phyloP scores from a whole-genome alignment of 2,797 vertebrate species.

The Myripristis murdjan region DNA sequence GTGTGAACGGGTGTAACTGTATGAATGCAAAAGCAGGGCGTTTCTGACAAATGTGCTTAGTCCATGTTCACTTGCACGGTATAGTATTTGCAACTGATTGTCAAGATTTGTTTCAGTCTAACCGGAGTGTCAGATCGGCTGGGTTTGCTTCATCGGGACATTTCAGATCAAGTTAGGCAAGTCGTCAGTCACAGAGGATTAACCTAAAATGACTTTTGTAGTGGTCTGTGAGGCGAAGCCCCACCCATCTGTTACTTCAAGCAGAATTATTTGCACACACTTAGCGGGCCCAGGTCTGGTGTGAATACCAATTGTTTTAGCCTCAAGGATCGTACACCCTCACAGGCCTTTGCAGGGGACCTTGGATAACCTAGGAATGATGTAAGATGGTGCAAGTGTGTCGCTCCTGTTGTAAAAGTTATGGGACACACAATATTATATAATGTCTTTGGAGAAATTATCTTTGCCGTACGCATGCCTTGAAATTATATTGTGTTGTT shows the following conservation, averaged over 20 bases:
- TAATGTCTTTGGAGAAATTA: neutral
- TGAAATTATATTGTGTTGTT: no score
- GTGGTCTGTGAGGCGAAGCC: constrained; percentile 22
- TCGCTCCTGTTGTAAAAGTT: constrained; percentile 45
- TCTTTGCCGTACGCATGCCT: no score
- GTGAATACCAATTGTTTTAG: constrained; percentile 58
- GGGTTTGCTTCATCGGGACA: constrained; percentile 3
- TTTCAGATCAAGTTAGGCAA: neutral
- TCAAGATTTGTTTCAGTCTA: constrained; percentile 2
- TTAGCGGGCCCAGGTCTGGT: constrained; percentile 26
- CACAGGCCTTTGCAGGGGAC: constrained; percentile 49
- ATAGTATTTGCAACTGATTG: neutral
- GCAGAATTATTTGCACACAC: constrained; percentile 24
- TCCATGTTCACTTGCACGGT: neutral
- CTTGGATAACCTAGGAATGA: constrained; percentile 53
- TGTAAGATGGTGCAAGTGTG: constrained; percentile 64
- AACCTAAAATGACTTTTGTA: constrained; percentile 32
- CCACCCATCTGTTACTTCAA: constrained; percentile 27
- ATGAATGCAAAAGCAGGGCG: neutral
- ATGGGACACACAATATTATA: neutral
- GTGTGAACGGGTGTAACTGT: neutral
- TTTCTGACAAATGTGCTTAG: neutral
- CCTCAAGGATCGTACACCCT: constrained; percentile 50
- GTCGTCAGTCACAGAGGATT: constrained; percentile 10
- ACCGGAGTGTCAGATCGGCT: neutral